Conservation (phyloP, 1,140 invertebrate genomes). For the Monochamus saltuarius region DNA sequence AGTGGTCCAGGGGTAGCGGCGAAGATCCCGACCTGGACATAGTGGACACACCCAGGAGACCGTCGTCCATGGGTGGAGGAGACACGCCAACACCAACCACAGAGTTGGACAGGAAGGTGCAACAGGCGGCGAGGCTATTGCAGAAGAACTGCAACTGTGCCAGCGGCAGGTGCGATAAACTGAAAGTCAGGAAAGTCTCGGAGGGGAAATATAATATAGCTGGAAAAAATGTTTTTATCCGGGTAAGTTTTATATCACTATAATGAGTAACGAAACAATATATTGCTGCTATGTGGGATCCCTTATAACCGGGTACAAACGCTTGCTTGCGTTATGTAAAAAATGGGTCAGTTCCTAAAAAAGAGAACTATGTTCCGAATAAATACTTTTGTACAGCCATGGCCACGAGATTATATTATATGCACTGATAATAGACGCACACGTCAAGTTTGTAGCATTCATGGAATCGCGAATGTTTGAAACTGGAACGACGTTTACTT, state of each 20-base stretch:
- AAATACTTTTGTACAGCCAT: no score
- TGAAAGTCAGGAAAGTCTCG: conserved; percentile 76
- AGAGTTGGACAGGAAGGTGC: conserved; percentile 69
- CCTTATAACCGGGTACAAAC: not conserved
- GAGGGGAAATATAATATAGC: conserved; percentile 81
- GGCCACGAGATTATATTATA: no score
- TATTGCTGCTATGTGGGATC: conserved; percentile 5
- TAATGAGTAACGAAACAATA: not conserved
- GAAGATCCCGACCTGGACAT: conserved; percentile 56
- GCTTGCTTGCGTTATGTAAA: no score
- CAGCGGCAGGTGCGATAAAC: conserved; percentile 68
- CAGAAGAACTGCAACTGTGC: conserved; percentile 70
- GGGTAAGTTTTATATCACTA: conserved; percentile 55
- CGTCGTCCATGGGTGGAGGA: conserved; percentile 50
- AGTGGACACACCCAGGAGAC: conserved; percentile 32
- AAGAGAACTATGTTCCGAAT: no score
- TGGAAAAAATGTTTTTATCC: conserved; percentile 76
- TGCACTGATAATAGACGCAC: no score
- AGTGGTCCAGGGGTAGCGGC: conserved; percentile 66
- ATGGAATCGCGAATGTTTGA: no score
- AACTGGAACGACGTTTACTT: no score
- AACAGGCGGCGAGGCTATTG: conserved; percentile 66
- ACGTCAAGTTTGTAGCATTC: no score
- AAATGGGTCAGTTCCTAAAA: no score
- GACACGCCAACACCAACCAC: conserved; percentile 51